Conservation (phyloP, 2,113 vertebrate genomes). For the Erythrocebus patas region DNA sequence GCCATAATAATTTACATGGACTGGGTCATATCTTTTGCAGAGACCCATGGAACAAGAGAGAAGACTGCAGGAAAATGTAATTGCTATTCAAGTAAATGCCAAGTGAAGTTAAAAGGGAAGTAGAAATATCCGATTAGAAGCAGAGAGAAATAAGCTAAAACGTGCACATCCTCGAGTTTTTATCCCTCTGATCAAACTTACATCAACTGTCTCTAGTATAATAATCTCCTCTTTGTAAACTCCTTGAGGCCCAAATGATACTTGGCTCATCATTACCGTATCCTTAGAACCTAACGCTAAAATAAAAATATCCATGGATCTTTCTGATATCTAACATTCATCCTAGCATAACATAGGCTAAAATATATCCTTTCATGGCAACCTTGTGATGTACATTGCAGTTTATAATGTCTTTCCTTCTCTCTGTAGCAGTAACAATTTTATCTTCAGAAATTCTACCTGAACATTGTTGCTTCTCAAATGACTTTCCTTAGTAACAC, state of each 20-base stretch:
- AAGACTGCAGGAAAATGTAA: neutral
- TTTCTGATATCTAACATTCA: neutral
- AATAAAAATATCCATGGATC: neutral
- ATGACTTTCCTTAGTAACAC: neutral
- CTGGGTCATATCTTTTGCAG: neutral
- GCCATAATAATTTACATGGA: neutral
- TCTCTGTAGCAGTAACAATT: neutral
- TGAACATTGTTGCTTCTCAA: neutral
- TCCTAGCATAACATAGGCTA: neutral
- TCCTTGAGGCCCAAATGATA: neutral
- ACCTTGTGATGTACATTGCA: neutral
- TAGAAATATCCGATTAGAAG: neutral
- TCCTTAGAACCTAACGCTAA: neutral
- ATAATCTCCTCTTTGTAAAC: neutral
- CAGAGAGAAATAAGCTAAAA: neutral
- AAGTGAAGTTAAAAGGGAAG: neutral
- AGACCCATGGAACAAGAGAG: neutral
- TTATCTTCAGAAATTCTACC: neutral
- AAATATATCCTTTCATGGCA: neutral
- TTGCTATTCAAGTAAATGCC: slow-evolving; percentile 18
- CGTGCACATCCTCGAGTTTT: neutral
- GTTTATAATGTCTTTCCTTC: neutral
- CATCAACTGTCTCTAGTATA: neutral
- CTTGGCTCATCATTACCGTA: neutral
- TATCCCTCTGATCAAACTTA: neutral